Percentiles rank a stretch among this genome's conserved stretches.
Conservation (phyloP, 2,113 vertebrate species). For the Cardinalis cardinalis region DNA sequence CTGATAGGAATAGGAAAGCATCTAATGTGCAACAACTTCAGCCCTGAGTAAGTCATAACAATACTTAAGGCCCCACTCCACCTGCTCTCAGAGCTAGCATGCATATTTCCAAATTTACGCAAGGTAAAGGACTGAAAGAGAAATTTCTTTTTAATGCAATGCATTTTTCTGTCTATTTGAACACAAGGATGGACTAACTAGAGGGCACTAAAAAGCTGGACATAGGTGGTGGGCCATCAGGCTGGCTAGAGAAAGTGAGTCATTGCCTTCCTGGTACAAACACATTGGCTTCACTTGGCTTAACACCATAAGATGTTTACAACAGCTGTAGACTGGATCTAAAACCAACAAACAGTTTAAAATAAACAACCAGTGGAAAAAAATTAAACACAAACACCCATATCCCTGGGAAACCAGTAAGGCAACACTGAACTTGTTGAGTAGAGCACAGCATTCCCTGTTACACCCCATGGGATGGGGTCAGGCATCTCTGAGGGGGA, state of each 20-base stretch:
- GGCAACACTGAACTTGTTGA: neutral
- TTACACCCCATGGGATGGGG: neutral
- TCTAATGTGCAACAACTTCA: neutral
- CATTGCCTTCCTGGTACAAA: neutral
- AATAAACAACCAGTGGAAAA: neutral
- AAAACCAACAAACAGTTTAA: neutral
- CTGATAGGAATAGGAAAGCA: neutral
- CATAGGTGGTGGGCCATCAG: neutral
- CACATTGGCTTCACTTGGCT: neutral
- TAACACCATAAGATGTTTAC: neutral
- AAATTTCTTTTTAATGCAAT: neutral
- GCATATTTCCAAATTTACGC: neutral
- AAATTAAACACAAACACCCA: neutral
- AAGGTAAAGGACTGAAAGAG: neutral
- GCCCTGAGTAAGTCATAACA: neutral
- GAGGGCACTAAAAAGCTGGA: neutral
- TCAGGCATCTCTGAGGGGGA: neutral
- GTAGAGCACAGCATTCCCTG: neutral
- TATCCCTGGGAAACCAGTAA: neutral
- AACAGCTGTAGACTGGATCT: neutral
- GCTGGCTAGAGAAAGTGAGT: neutral
- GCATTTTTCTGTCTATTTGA: neutral
- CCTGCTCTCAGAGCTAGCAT: neutral
- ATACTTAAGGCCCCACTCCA: neutral
- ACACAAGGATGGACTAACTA: neutral